Base-by-base conservation (phyloP, 1,140 invertebrate species). In the Sinonovacula constricta region DNA sequence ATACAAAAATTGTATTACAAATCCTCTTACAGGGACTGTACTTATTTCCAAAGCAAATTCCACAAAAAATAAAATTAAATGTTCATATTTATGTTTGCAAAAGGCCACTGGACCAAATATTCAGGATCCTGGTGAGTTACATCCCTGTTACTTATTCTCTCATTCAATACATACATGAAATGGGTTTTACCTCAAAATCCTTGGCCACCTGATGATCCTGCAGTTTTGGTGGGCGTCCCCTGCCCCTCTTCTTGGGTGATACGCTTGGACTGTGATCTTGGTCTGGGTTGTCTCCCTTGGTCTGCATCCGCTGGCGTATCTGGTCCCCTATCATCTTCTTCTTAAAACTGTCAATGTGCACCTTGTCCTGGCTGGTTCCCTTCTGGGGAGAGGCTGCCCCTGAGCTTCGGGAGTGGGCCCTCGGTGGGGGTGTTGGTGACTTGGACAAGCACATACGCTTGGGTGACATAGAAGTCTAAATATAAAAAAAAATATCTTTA, bases 251-350 rank as follows among this genome's bases (percentile, higher is more conserved):
- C 59, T 67, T 80, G 30, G 51, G 31, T 69, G 60, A 51, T 15
- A n/a, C 31, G 14, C 57, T 18, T 22, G 26, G 59, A 59, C 49
- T 18, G 7, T 10, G 7, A 7, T 45, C 39, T 10, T 7, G 39
- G 7, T 45, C 7, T 56, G 67, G 3, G 62, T 75, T 18, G 67
- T 75, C 39, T 36, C 22, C 14, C 60, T 86, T 86, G 22, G 67
- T 81, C 63, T 86, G 83, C 24, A 87, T 79, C 51, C 83, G 74
- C 34, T 88, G 87, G 34, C 85, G 79, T 24, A 88, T 88, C 65
- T 88, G 87, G 51, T 88, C 85, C 49, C 85, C 87, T 33, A 88
- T 83, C 4, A 88, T 59, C 60, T 85, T 84, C 63, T 85, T 88
- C 65, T 87, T 87, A 31, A 83, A 49, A 10, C 85, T 83, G 65